A percentile compares a stretch with the other conserved stretches of the same genome.
phyloP scores from a whole-genome alignment of 2,888 invertebrate species.

The Dorcus hopei region DNA sequence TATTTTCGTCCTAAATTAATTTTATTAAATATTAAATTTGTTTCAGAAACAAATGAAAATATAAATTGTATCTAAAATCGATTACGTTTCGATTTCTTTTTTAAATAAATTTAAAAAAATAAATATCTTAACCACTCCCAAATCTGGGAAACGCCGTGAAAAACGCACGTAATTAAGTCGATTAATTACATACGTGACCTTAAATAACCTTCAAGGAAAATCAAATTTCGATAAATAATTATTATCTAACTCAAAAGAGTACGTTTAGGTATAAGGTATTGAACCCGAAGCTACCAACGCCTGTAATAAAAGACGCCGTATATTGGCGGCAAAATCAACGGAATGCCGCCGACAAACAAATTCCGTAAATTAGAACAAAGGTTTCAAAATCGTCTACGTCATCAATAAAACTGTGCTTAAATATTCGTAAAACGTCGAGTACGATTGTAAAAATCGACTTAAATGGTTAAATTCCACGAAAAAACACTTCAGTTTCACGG shows the following conservation, averaged over 20 bases:
- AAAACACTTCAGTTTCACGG: constrained; percentile 31
- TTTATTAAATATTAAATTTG: too few species aligned
- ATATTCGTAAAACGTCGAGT: constrained; percentile 19
- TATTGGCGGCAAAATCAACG: constrained; percentile 43
- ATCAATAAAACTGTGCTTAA: constrained; percentile 45
- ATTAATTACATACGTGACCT: not conserved
- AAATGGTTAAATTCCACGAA: constrained; percentile 25
- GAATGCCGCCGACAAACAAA: constrained; percentile 29
- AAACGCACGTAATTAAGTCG: too few species aligned
- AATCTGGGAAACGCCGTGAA: too few species aligned
- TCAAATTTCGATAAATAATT: not conserved
- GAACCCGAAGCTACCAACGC: not conserved
- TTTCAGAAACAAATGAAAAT: too few species aligned
- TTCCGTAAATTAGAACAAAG: constrained; percentile 40
- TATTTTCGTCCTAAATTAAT: too few species aligned
- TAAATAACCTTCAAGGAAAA: constrained; percentile 2
- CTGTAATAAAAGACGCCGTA: constrained; percentile 7
- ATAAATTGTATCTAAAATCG: too few species aligned
- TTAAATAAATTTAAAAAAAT: too few species aligned
- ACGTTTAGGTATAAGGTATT: not conserved
- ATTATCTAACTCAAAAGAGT: not conserved
- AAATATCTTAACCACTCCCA: too few species aligned
- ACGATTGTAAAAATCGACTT: constrained; percentile 2
- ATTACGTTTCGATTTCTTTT: too few species aligned
- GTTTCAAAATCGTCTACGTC: constrained; percentile 44